phyloP scores from a whole-genome alignment of 2,113 vertebrate genomes.

The Ivindomyrus marchei region DNA sequence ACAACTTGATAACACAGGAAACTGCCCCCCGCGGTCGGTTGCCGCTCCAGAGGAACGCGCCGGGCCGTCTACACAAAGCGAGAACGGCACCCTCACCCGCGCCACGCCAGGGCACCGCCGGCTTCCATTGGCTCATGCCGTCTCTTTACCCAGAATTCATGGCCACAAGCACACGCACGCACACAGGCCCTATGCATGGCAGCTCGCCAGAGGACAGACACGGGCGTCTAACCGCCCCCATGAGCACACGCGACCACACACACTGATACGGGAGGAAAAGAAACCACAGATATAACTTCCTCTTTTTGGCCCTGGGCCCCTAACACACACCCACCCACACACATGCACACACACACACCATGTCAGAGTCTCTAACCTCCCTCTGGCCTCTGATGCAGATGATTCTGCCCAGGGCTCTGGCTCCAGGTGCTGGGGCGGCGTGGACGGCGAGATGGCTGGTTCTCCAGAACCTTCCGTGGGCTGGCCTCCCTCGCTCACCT shows the following conservation, averaged over 20 bases:
- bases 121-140: slow-evolving; percentile 1
- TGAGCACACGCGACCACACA: neutral
- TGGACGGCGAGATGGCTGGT: slow-evolving; percentile 57
- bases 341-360: neutral
- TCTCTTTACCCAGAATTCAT: slow-evolving; percentile 22
- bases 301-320: neutral
- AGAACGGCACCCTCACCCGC: neutral
- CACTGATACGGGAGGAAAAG: neutral
- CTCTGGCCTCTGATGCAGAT: slow-evolving; percentile 73
- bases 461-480: slow-evolving; percentile 45
- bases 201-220: neutral
- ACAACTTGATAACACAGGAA: neutral
- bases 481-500: slow-evolving; percentile 52
- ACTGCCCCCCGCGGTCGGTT: neutral
- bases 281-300: neutral
- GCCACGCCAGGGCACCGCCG: slow-evolving; percentile 17
- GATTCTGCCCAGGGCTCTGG: slow-evolving; percentile 73
- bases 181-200: neutral
- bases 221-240: neutral
- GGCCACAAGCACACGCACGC: neutral
- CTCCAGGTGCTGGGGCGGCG: slow-evolving; percentile 63
- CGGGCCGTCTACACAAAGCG: neutral
- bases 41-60: neutral
- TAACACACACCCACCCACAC: neutral
- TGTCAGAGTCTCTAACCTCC: slow-evolving; percentile 61